Conservation (phyloP, 2,888 invertebrate genomes). For the Tetanocera ferruginea region DNA sequence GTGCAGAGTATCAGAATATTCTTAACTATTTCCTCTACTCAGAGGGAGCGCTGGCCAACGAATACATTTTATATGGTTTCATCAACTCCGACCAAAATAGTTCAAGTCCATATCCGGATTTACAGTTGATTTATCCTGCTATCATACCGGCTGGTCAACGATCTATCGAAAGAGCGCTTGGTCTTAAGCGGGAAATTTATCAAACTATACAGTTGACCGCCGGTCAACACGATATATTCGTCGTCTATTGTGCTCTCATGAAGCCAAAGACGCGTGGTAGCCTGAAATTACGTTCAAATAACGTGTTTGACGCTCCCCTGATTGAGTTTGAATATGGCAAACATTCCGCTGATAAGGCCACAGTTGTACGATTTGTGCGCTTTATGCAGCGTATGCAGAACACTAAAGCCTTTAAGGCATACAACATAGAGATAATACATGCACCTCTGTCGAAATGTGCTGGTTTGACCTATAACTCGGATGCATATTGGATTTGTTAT, state of each 20-base stretch:
- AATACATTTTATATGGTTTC: constrained; percentile 70
- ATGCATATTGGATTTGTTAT: constrained; percentile 74
- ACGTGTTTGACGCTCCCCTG: constrained; percentile 73
- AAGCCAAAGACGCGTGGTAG: constrained; percentile 69
- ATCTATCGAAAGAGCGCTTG: too few relatives aligned
- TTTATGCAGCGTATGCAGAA: constrained; percentile 63
- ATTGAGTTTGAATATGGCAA: constrained; percentile 74
- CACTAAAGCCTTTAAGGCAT: constrained; percentile 68
- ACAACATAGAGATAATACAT: constrained; percentile 61
- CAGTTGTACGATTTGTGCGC: constrained; percentile 64
- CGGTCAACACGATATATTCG: constrained; percentile 47
- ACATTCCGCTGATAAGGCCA: constrained; percentile 69
- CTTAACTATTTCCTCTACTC: constrained; percentile 55
- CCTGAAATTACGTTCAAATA: constrained; percentile 71
- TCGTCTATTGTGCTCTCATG: constrained; percentile 59
- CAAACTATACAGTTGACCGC: too few relatives aligned
- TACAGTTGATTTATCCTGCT: constrained; percentile 75
- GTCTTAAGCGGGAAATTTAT: too few relatives aligned
- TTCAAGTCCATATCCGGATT: constrained; percentile 49
- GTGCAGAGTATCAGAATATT: constrained; percentile 31
- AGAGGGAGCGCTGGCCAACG: constrained; percentile 56
- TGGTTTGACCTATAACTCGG: constrained; percentile 56
- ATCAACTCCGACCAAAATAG: constrained; percentile 67
- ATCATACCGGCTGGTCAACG: constrained; percentile 34
- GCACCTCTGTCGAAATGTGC: constrained; percentile 58